Conservation (phyloP, 2,797 vertebrate genomes). For the Gallinago stenura region DNA sequence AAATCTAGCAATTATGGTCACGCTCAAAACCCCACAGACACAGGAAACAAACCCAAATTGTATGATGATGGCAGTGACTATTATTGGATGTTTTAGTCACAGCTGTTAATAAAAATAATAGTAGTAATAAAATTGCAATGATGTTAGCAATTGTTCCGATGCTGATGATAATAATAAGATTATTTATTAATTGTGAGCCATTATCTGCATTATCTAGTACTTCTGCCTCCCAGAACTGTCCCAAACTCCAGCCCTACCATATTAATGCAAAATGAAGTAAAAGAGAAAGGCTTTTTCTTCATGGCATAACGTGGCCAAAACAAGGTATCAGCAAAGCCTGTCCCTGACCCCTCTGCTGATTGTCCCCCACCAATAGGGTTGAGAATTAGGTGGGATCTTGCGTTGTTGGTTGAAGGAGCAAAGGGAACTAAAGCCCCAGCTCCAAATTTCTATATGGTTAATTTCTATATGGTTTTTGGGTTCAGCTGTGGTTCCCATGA, state of each 20-base stretch:
- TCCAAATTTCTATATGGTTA: neutral
- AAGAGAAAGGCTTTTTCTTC: neutral
- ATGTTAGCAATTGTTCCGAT: neutral
- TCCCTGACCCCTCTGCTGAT: neutral
- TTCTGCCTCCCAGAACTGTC: neutral
- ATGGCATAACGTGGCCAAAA: neutral
- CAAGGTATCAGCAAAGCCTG: neutral
- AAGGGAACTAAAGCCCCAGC: neutral
- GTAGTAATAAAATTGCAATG: constrained; percentile 34
- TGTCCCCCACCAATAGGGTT: neutral
- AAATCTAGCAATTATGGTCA: neutral
- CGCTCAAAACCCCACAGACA: neutral
- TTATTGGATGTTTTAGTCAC: neutral
- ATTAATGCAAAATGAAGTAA: neutral
- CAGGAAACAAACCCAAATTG: neutral
- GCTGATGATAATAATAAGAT: neutral
- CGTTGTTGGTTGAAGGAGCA: neutral
- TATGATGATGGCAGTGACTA: neutral
- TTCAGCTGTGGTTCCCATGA: neutral
- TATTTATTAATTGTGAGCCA: constrained; percentile 58
- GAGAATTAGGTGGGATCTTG: neutral
- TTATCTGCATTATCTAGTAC: constrained; percentile 9
- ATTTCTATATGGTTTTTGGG: rapidly evolving
- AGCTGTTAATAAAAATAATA: constrained; percentile 53
- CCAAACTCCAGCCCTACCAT: neutral